Conservation (phyloP, 2,888 invertebrate species). For the Trissoscelio sp. region DNA sequence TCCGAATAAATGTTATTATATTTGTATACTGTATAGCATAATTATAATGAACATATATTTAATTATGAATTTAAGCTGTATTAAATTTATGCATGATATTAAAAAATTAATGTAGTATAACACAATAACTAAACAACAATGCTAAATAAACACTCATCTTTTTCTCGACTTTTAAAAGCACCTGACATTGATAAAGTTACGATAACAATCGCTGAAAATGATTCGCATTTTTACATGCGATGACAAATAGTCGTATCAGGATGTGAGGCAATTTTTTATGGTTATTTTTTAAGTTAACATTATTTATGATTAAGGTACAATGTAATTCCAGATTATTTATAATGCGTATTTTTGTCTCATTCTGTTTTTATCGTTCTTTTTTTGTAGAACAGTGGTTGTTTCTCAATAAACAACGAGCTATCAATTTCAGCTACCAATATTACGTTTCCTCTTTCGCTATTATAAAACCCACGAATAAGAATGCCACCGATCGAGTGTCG, state of each 20-base stretch:
- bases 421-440: constrained; percentile 59
- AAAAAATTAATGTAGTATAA: no score
- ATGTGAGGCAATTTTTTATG: constrained; percentile 11
- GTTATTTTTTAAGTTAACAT: not conserved
- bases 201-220: constrained; percentile 10
- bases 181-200: constrained; percentile 7
- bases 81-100: no score
- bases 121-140: no score
- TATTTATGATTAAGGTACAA: constrained; percentile 4
- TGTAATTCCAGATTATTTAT: constrained; percentile 11
- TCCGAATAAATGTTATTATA: no score
- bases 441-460: constrained; percentile 47
- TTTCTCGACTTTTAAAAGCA: not conserved
- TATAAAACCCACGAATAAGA: constrained; percentile 49
- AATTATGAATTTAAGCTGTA: no score
- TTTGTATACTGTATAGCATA: no score
- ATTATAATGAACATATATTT: no score
- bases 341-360: not conserved
- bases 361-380: not conserved
- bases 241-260: not conserved
- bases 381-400: constrained; percentile 3
- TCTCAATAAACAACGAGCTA: constrained; percentile 44
- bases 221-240: not conserved
- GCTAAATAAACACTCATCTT: no score
- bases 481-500: constrained; percentile 39